Evolutionary conservation across 2,113 vertebrate species (phyloP), one percentile per base, ranked within the genome.

Genomic region (Paradoxurus hermaphroditus): DNA sequence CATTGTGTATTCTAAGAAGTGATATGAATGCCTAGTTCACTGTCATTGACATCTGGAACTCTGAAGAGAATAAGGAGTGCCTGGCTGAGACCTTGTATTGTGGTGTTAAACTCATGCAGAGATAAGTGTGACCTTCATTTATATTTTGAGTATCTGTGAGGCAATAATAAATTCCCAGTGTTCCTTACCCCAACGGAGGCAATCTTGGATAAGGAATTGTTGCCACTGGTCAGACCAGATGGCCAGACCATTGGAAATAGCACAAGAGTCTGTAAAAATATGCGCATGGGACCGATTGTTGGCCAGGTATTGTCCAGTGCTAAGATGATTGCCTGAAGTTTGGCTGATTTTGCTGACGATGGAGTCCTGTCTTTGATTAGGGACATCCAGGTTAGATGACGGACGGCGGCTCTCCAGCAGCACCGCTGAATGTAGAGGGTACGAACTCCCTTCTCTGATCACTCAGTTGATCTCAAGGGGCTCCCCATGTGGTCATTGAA

Each of bases 61-160:
- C 56, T 25, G 34, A 86, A 90, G 67, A 77, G 19, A 29, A 86
- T 83, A 91, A 75, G 63, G 46, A 92, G 31, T 83, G 8, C 8
- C 19, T 86, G 68, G 13, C 8, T 78, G 85, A 90, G 67, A 89
- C 75, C 16, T 95, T 91, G 53, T 65, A 67, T 59, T 72, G 36
- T 77, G 18, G 16, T 6, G 10, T 39, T 89, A 85, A 89, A 88
- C 63, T 72, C 7, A 21, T 87, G 53, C n/a, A 77, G 73, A 53
- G 72, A 86, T 39, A 70, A 16, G 3, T 85, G 31, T 91, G 83
- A 63, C 6, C 36, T 89, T 86, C 75, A 82, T 65, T 92, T 84
- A 34, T 94, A 86, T 94, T 95, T 95, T 68, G 67, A 29, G 9
- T 39, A 87, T 87, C 75, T 93, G 62, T 63, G 82, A 94, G 79